Evolutionary conservation across 2,113 vertebrate genomes (phyloP), one percentile per base, ranked within the genome.

Genomic region (Caretta caretta): DNA sequence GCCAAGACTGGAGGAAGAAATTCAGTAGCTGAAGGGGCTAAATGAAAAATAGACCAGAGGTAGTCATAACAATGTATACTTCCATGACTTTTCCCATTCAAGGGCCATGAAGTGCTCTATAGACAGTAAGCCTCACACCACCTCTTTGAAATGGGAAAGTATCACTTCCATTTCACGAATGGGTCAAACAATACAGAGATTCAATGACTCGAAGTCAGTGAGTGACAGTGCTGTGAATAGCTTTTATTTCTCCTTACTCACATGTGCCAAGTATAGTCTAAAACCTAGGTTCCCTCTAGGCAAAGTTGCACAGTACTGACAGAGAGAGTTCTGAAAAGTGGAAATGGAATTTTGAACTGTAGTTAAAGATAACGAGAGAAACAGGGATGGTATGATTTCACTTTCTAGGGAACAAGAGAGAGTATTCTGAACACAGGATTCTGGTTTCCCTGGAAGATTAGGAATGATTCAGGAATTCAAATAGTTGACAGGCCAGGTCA

Each of bases 381-480:
- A 78, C 38, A 87, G 89, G 86, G 87, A 78, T 75, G 87, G 49
- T 3, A 27, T 0, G 1, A 49, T 27, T 88, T 35, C 90, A 89
- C 2, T 2, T 42, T 92, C 72, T 83, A 94, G 65, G 83, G 46
- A 69, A 20, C 35, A 10, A n/a, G 35, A 35, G 14, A 35, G 90
- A 90, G 80, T 94, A 91, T 94, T 93, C 0, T 79, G 62, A 95
- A 84, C 51, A 80, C 50, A 38, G 57, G 87, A 86, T 42, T 0
- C 31, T n/a, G 83, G 79, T 75, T 95, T 92, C 91, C 5, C 20
- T 88, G 88, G 90, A 92, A 94, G 88, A 90, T 16, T 16, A 83
- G 92, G 91, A 93, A 95, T 87, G 56, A 75, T 62, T 4, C 75
- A 69, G 1, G 76, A 76, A 90, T 49, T 92, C 53, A 14, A 88